A percentile compares a stretch with the other conserved stretches of the same genome.
These are phyloP conservation scores for Neosalanx taihuensis DNA, from an alignment of 2,797 vertebrate species.

Conservation along the genomic window DNA sequence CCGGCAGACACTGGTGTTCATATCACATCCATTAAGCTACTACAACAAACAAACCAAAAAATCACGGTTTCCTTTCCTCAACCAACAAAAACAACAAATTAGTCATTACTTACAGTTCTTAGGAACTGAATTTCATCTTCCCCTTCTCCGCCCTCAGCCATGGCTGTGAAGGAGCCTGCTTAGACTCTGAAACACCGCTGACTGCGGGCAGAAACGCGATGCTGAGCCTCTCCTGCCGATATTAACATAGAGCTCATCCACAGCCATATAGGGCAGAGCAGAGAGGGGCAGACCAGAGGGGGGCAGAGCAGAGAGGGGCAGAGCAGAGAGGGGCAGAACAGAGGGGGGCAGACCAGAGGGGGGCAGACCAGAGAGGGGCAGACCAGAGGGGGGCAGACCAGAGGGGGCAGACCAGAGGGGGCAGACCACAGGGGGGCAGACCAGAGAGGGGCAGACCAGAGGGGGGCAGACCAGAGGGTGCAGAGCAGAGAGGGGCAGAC, in stretches of 20 bases:
- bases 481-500: too few relatives aligned
- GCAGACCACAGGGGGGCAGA: too few relatives aligned
- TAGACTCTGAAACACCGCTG: slow-evolving; percentile 81
- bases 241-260: slow-evolving; percentile 92
- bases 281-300: too few relatives aligned
- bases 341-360: too few relatives aligned
- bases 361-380: too few relatives aligned
- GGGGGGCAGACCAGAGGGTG: too few relatives aligned
- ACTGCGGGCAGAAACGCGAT: slow-evolving; percentile 72
- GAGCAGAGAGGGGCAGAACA: too few relatives aligned
- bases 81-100: slow-evolving; percentile 10
- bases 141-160: slow-evolving; percentile 95
- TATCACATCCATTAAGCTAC: not conserved
- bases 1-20: not conserved
- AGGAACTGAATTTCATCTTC: slow-evolving; percentile 99
- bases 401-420: too few relatives aligned
- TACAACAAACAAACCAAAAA: slow-evolving; percentile 16
- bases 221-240: slow-evolving; percentile 78
- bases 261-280: slow-evolving; percentile 89
- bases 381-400: too few relatives aligned
- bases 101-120: slow-evolving; percentile 89
- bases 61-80: slow-evolving; percentile 3
- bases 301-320: too few relatives aligned
- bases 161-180: slow-evolving; percentile 88
- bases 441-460: too few relatives aligned